Evolutionary conservation across 2,797 vertebrate genomes (phyloP).

Genomic region (Sebastes nivosus): DNA sequence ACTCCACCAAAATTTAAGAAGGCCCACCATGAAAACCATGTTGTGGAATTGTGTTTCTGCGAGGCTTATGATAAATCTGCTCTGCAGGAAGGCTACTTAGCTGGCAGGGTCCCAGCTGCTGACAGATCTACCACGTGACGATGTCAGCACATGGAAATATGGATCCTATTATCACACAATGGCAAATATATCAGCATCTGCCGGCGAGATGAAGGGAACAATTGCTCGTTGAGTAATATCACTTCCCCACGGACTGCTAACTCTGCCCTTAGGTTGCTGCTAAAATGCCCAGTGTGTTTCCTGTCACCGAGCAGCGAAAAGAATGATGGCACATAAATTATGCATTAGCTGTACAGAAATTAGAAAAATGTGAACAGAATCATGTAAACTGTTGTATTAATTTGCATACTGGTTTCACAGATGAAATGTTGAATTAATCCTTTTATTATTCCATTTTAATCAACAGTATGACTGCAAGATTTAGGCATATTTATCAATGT

Average conservation of each 20-base stretch:
- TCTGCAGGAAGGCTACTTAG: constrained; percentile 56
- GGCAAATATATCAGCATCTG: constrained; percentile 70
- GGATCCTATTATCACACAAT: constrained; percentile 70
- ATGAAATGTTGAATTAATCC: constrained; percentile 19
- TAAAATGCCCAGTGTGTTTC: constrained; percentile 59
- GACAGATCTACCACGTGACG: constrained; percentile 59
- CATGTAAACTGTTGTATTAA: constrained; percentile 1
- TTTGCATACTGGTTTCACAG: constrained; percentile 1
- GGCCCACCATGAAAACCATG: constrained; percentile 49
- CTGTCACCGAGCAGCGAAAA: constrained; percentile 39
- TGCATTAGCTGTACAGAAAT: constrained; percentile 39
- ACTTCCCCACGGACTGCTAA: constrained; percentile 51
- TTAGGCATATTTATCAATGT: constrained; percentile 13
- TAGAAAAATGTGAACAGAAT: constrained; percentile 15
- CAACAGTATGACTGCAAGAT: neutral
- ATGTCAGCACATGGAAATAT: constrained; percentile 70
- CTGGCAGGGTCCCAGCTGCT: constrained; percentile 60
- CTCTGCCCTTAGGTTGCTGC: constrained; percentile 55
- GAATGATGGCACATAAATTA: constrained; percentile 54
- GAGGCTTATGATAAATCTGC: constrained; percentile 54
- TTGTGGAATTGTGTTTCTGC: constrained; percentile 43
- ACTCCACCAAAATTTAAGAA: constrained; percentile 32
- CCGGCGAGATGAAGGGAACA: constrained; percentile 65
- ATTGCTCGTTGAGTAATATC: constrained; percentile 70
- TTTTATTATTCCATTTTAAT: constrained; percentile 18